phyloP scores from a whole-genome alignment of 1,140 invertebrate genomes.

The Cyclina sinensis region DNA sequence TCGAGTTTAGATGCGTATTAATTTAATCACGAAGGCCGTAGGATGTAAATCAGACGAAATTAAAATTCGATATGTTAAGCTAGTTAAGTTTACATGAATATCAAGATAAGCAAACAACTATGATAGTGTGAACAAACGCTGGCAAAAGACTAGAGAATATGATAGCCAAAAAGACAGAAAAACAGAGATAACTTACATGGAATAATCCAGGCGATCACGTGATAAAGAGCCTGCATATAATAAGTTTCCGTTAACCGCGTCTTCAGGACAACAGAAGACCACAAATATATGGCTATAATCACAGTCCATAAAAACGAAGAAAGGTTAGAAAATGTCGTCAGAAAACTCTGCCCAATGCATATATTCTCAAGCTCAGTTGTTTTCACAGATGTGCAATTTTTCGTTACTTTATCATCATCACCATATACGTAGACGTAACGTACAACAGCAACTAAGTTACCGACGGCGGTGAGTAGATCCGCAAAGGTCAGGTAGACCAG shows the following conservation, averaged over 20 bases:
- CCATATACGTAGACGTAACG: conserved; percentile 13
- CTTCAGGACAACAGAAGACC: conserved; percentile 33
- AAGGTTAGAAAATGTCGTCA: conserved; percentile 56
- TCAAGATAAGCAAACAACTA: no score
- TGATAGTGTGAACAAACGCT: no score
- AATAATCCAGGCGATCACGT: conserved; percentile 42
- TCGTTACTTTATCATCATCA: not conserved
- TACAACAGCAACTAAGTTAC: conserved; percentile 37
- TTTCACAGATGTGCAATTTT: not conserved
- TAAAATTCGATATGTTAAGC: no score
- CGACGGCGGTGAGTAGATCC: conserved; percentile 36
- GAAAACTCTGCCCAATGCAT: conserved; percentile 53
- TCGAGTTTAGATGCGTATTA: no score
- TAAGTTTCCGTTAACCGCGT: not conserved
- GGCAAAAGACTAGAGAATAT: no score
- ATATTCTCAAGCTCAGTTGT: not conserved
- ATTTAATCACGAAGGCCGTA: no score
- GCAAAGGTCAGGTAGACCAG: conserved; percentile 54
- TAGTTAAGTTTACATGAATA: no score
- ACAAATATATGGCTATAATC: conserved; percentile 52
- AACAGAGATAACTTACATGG: conserved; percentile 36
- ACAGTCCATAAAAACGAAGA: conserved; percentile 54
- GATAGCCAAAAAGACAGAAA: not conserved
- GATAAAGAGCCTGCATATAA: conserved; percentile 21
- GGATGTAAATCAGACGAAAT: no score